Conservation (phyloP, 2,888 invertebrate species). For the Calameuta filiformis region DNA sequence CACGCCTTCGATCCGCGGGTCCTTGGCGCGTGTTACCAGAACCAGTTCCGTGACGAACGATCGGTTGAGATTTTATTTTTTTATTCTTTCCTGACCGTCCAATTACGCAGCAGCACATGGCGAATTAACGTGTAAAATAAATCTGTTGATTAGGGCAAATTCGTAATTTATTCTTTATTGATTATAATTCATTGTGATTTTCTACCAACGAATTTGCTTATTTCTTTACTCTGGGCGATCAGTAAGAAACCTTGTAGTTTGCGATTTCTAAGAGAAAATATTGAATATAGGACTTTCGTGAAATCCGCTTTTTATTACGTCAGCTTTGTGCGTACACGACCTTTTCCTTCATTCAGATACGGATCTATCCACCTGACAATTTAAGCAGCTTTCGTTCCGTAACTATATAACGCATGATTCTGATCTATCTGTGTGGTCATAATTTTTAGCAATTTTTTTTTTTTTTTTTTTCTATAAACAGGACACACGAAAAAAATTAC, state of each 20-base stretch:
- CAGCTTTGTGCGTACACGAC: neutral
- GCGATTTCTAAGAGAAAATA: neutral
- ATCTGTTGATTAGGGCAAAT: neutral
- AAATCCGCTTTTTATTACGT: neutral
- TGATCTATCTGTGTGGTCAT: neutral
- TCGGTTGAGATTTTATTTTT: neutral
- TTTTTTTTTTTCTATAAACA: neutral
- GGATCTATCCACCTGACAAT: neutral
- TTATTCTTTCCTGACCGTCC: neutral
- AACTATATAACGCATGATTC: neutral
- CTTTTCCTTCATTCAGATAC: slow-evolving; percentile 4
- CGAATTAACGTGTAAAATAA: neutral
- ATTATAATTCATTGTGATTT: neutral
- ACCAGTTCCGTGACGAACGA: slow-evolving; percentile 2
- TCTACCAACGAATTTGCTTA: neutral
- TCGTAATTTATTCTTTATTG: neutral
- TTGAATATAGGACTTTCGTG: neutral
- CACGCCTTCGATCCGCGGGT: slow-evolving; percentile 1
- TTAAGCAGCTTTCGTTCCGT: slow-evolving; percentile 1
- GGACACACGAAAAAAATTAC: neutral
- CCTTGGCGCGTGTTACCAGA: slow-evolving; percentile 1
- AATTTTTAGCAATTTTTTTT: neutral
- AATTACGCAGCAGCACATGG: neutral
- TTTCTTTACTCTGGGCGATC: neutral
- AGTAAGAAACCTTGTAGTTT: neutral